Conservation (phyloP, 64 coral and sea anemone species). For the Dendronephthya gigantea region DNA sequence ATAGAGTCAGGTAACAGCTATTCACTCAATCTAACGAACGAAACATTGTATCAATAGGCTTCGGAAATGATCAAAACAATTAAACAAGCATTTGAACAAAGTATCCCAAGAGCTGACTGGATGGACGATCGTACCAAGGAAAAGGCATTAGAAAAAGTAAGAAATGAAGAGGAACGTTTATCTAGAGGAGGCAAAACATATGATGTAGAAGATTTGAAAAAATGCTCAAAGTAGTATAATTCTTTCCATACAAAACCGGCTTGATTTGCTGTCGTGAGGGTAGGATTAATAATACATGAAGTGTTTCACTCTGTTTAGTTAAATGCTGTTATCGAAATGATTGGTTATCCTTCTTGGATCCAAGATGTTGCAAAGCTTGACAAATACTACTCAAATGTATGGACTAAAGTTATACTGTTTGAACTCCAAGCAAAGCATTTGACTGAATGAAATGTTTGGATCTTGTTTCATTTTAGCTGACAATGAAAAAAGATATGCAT, state of each 20-base stretch:
- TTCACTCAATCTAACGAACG: background rate
- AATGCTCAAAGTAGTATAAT: too few species aligned
- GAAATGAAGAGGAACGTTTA: background rate
- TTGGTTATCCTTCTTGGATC: constrained; percentile 85
- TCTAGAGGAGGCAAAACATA: too few species aligned
- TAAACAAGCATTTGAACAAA: constrained; percentile 57
- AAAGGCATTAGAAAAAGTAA: constrained; percentile 66
- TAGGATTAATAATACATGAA: too few species aligned
- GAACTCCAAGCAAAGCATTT: too few species aligned
- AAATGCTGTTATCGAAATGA: constrained; percentile 75
- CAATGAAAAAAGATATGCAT: constrained; percentile 35
- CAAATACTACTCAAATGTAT: constrained; percentile 83
- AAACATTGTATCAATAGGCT: constrained; percentile 28
- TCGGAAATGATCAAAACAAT: constrained; percentile 67
- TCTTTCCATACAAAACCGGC: too few species aligned
- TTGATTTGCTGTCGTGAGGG: too few species aligned
- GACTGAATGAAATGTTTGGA: background rate
- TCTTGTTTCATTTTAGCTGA: constrained; percentile 37
- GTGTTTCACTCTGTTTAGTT: constrained; percentile 51
- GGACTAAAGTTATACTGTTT: constrained; percentile 13
- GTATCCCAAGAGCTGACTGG: constrained; percentile 63
- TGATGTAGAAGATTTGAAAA: too few species aligned
- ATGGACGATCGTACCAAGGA: constrained; percentile 77
- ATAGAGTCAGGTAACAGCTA: too few species aligned
- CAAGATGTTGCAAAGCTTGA: constrained; percentile 55